Conservation (phyloP, 2,888 invertebrate species). For the Phengaris alcon region DNA sequence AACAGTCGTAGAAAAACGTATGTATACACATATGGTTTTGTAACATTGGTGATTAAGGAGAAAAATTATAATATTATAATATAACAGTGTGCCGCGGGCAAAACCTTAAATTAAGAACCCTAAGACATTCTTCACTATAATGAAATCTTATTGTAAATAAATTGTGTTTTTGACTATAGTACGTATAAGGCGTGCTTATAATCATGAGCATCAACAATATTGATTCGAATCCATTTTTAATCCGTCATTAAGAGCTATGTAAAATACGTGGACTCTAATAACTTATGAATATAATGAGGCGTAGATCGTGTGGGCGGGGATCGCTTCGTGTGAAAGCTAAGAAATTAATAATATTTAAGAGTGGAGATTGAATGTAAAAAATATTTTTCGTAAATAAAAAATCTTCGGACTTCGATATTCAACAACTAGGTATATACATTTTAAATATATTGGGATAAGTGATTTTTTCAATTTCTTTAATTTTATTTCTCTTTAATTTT, state of each 20-base stretch:
- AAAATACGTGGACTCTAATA: constrained; percentile 50
- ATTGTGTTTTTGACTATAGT: not conserved
- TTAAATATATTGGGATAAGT: too few species aligned
- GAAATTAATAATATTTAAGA: not conserved
- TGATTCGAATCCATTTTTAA: constrained; percentile 7
- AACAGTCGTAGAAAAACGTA: not conserved
- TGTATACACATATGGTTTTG: too few species aligned
- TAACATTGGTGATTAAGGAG: too few species aligned
- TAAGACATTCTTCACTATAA: not conserved
- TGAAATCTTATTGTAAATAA: not conserved
- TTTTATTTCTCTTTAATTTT: too few species aligned
- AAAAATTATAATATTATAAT: too few species aligned
- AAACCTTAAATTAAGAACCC: not conserved
- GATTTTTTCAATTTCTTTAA: too few species aligned
- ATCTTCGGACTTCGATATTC: too few species aligned
- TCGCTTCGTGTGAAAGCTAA: constrained; percentile 41
- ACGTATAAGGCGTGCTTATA: not conserved
- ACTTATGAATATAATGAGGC: constrained; percentile 55
- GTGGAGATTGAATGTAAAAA: too few species aligned
- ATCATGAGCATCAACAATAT: constrained; percentile 1
- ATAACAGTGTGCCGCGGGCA: not conserved
- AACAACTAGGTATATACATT: too few species aligned
- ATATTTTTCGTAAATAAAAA: too few species aligned
- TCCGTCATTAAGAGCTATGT: constrained; percentile 22
- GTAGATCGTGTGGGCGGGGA: constrained; percentile 53